Percentiles rank a stretch among this genome's conserved stretches.
Evolutionary conservation across 92 coral and sea anemone genomes (phyloP).

Genomic region (Heliopora coerulea): DNA sequence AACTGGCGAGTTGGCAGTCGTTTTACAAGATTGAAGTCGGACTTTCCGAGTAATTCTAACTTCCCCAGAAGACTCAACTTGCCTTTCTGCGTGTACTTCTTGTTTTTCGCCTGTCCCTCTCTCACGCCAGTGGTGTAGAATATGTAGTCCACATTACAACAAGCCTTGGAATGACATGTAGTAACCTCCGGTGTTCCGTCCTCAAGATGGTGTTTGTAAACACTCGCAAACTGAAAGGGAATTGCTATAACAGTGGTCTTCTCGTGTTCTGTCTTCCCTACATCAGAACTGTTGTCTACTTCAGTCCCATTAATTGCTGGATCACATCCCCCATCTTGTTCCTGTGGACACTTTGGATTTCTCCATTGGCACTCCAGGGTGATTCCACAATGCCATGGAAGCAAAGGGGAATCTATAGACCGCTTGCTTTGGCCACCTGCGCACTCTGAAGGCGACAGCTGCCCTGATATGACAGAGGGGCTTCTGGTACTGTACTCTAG

Average conservation of each 20-base stretch:
- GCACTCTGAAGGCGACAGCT: conserved; percentile 44
- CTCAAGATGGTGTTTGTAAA: conserved; percentile 61
- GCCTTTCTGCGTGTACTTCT: conserved; percentile 53
- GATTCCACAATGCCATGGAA: conserved; percentile 74
- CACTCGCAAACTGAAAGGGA: conserved; percentile 69
- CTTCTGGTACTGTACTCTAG: conserved; percentile 61
- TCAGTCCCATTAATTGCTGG: conserved; percentile 23
- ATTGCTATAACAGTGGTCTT: conserved; percentile 1
- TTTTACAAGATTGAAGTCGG: conserved; percentile 39
- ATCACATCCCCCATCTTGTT: conserved; percentile 2
- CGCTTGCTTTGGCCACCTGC: conserved; percentile 30
- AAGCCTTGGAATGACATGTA: conserved; percentile 72
- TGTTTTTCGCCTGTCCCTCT: conserved; percentile 25
- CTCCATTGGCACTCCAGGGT: conserved; percentile 49
- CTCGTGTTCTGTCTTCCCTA: conserved; percentile 32
- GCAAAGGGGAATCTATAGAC: conserved; percentile 53
- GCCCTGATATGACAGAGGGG: conserved; percentile 84
- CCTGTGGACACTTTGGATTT: background rate
- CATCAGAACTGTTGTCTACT: conserved; percentile 35
- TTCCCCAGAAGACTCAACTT: conserved; percentile 56
- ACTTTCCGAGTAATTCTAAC: conserved; percentile 59
- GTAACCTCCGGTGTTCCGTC: conserved; percentile 68
- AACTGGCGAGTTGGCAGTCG: conserved; percentile 72
- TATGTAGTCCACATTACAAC: conserved; percentile 88
- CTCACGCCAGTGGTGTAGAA: conserved; percentile 60